A percentile compares a stretch with the other conserved stretches of the same genome.
Evolutionary conservation across 2,888 invertebrate genomes (phyloP).

Genomic region (Drosophila histrio): DNA sequence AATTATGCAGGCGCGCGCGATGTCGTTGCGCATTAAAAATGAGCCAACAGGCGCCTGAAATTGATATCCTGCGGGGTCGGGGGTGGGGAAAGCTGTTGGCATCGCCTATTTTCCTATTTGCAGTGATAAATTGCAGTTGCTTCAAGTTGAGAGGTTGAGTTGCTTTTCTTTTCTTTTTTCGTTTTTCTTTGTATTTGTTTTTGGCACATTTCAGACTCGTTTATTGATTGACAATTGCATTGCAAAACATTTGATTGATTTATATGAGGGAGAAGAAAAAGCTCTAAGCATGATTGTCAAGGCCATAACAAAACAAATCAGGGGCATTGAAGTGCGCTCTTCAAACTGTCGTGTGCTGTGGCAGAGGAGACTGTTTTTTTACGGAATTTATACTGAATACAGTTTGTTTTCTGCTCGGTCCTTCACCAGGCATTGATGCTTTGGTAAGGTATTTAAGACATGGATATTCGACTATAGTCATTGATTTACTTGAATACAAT

Average conservation of each 20-base stretch:
- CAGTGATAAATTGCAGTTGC: constrained; percentile 67
- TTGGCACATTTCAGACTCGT: constrained; percentile 26
- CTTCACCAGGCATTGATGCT: too few species aligned
- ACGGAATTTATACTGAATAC: background rate
- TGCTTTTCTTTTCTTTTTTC: background rate
- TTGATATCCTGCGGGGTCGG: constrained; percentile 61
- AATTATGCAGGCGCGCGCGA: constrained; percentile 65
- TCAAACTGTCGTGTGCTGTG: background rate
- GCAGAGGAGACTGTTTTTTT: background rate
- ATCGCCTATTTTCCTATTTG: constrained; percentile 28
- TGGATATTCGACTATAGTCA: too few species aligned
- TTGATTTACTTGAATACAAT: too few species aligned
- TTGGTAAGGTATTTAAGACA: too few species aligned
- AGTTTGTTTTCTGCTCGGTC: background rate
- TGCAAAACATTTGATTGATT: constrained; percentile 54
- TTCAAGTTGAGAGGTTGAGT: constrained; percentile 20
- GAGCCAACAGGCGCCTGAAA: constrained; percentile 58
- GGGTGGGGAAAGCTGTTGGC: background rate
- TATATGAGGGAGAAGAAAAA: constrained; percentile 5
- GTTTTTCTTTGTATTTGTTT: background rate
- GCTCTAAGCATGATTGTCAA: constrained; percentile 17
- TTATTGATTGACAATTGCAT: constrained; percentile 60
- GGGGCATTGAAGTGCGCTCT: background rate
- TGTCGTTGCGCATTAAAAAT: constrained; percentile 76
- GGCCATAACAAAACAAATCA: constrained; percentile 22